Evolutionary conservation across 2,888 invertebrate species (phyloP), one percentile per base, ranked within the genome.

Genomic region (Pachymerium ferrugineum): DNA sequence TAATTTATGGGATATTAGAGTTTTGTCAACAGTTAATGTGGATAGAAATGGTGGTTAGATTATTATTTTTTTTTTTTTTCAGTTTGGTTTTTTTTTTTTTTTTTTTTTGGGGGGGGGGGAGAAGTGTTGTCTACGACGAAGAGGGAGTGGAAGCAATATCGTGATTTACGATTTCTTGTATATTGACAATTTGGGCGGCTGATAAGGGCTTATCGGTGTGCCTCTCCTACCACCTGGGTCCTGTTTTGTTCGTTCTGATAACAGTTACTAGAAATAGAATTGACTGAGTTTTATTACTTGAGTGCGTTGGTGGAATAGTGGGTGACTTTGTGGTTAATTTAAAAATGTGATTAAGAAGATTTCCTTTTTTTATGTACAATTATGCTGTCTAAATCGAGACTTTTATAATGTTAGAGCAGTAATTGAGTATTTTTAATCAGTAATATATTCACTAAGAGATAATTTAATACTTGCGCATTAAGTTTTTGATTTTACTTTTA

Each of bases 121-220:
- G 38, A 38, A 12, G 5, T 38, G 38, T 54, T 22, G 25, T 54
- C n/a, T n/a, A n/a, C n/a, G n/a, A n/a, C n/a, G 8, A 54, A 54
- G 25, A 5, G 54, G 54, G 54, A 25, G 54, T 54, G 54, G 54
- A 54, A n/a, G 54, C 6, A 22, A 54, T 54, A 54, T 54, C 54
- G 54, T 54, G 54, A 54, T 54, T 54, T 54, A 54, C 54, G 54
- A 54, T 54, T 54, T 54, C 25, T 54, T 28, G 54, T 25, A 54
- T 25, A 54, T 54, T 54, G 54, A 54, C 28, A 54, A 54, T 54
- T 54, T 54, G 54, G 28, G 54, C 54, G 54, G 54, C 54, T 54
- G 54, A 54, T 54, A 54, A 54, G 54, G n/a, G 54, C 54, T 54
- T 54, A 54, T 54, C 54, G 22, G 22, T 54, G 54, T 54, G 54